These are phyloP conservation scores for Melanerpes formicivorus DNA, from an alignment of 2,113 vertebrate species.

Conservation along the genomic window DNA sequence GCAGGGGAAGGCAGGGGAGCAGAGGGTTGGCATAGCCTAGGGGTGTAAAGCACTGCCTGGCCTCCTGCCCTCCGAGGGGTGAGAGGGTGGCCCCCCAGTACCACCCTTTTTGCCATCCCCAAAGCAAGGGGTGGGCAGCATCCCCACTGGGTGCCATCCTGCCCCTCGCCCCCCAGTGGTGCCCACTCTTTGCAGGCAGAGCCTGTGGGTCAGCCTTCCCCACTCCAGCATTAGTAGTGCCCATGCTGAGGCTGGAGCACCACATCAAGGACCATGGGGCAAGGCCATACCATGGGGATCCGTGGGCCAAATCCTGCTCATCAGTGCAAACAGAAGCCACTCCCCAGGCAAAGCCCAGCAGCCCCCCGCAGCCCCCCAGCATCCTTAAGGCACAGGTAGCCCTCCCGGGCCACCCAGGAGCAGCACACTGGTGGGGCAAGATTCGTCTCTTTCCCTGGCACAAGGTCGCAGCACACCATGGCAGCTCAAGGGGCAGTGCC, in stretches of 20 bases:
- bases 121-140: not conserved
- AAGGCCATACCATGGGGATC: not conserved
- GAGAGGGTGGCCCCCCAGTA: not conserved
- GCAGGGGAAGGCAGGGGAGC: not conserved
- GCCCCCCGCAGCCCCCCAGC: fast-evolving
- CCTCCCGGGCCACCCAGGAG: not conserved
- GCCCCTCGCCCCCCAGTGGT: not conserved
- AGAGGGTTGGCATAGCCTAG: not conserved
- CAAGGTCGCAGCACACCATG: fast-evolving
- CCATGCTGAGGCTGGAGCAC: fast-evolving
- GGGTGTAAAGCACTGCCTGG: not conserved
- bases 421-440: not conserved
- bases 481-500: not conserved
- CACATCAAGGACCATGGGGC: no score
- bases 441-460: fast-evolving
- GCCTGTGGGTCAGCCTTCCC: fast-evolving
- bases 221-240: not conserved
- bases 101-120: not conserved
- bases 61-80: not conserved
- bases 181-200: not conserved
- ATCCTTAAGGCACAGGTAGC: fast-evolving
- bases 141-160: not conserved
- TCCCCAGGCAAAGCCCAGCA: not conserved
- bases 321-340: not conserved
- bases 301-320: not conserved